These are phyloP conservation scores for Gadopsis marmoratus DNA, from an alignment of 2,797 vertebrate genomes.

Conservation along the genomic window DNA sequence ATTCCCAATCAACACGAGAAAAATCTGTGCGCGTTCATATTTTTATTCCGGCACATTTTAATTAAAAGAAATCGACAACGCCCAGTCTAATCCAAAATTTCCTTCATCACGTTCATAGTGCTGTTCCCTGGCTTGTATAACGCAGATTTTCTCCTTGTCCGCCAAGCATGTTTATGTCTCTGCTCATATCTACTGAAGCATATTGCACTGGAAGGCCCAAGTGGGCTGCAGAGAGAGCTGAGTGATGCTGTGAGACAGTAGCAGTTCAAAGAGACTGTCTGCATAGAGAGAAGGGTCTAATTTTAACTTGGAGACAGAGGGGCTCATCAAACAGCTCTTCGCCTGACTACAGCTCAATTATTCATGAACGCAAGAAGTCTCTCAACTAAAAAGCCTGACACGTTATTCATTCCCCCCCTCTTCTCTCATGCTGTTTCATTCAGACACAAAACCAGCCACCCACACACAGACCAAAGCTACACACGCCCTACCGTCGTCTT, in stretches of 20 bases:
- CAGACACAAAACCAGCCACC: slow-evolving; percentile 65
- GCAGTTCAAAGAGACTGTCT: slow-evolving; percentile 79
- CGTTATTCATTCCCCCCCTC: slow-evolving; percentile 58
- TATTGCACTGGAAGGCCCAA: slow-evolving; percentile 71
- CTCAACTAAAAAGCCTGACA: slow-evolving; percentile 77
- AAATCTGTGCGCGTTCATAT: slow-evolving; percentile 20
- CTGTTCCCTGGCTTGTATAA: slow-evolving; percentile 36
- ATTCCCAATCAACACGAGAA: slow-evolving; percentile 33
- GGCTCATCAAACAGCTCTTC: slow-evolving; percentile 77
- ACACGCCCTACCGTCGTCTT: slow-evolving; percentile 34
- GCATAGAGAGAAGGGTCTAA: slow-evolving; percentile 72
- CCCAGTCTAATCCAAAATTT: not conserved
- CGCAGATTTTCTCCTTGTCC: slow-evolving; percentile 52
- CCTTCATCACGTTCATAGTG: not conserved
- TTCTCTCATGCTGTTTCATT: slow-evolving; percentile 79
- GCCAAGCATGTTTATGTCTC: slow-evolving; percentile 58
- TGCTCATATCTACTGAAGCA: slow-evolving; percentile 63
- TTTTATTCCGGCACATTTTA: slow-evolving; percentile 15
- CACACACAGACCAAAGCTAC: slow-evolving; percentile 51
- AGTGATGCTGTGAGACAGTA: slow-evolving; percentile 77
- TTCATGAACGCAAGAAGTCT: slow-evolving; percentile 82
- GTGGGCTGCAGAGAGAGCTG: slow-evolving; percentile 68
- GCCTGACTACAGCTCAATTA: slow-evolving; percentile 82
- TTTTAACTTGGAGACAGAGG: slow-evolving; percentile 83
- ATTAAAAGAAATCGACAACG: slow-evolving; percentile 7